Conservation (phyloP, 2,113 vertebrate genomes). For the Strix aluco region DNA sequence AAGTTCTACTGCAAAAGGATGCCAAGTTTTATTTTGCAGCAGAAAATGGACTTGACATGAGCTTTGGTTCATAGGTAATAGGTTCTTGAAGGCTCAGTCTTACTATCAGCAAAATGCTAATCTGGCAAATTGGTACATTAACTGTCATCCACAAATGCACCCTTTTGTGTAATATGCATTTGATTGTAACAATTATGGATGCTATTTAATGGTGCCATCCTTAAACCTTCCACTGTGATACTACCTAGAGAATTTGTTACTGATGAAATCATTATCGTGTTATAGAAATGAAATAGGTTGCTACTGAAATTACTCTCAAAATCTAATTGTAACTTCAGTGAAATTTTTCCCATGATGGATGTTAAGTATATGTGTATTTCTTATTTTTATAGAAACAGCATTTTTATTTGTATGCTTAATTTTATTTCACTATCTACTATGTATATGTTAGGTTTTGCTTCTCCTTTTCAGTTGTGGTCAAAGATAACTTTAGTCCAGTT, state of each 20-base stretch:
- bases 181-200: slow-evolving; percentile 41
- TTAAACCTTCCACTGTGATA: slow-evolving; percentile 31
- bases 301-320: slow-evolving; percentile 37
- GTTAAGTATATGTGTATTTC: background rate
- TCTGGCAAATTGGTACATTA: slow-evolving; percentile 28
- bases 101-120: slow-evolving; percentile 48
- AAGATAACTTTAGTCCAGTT: background rate
- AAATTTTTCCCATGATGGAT: slow-evolving; percentile 28
- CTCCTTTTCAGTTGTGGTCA: slow-evolving; percentile 4
- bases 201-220: slow-evolving; percentile 33
- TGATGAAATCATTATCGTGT: slow-evolving; percentile 45
- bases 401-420: slow-evolving; percentile 19
- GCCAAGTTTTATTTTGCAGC: slow-evolving; percentile 4
- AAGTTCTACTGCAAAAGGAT: background rate
- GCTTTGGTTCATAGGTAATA: slow-evolving; percentile 43
- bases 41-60: background rate
- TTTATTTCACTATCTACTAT: background rate
- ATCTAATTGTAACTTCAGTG: slow-evolving; percentile 25
- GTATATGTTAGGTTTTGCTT: background rate
- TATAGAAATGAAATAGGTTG: slow-evolving; percentile 46
- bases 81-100: slow-evolving; percentile 29
- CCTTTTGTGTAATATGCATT: slow-evolving; percentile 19
- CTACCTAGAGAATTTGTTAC: slow-evolving; percentile 38
- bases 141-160: slow-evolving; percentile 6
- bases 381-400: background rate